Percentiles rank a stretch among this genome's conserved stretches.
These are phyloP conservation scores for Ephestia elutella DNA, from an alignment of 1,140 invertebrate species.

Conservation along the genomic window DNA sequence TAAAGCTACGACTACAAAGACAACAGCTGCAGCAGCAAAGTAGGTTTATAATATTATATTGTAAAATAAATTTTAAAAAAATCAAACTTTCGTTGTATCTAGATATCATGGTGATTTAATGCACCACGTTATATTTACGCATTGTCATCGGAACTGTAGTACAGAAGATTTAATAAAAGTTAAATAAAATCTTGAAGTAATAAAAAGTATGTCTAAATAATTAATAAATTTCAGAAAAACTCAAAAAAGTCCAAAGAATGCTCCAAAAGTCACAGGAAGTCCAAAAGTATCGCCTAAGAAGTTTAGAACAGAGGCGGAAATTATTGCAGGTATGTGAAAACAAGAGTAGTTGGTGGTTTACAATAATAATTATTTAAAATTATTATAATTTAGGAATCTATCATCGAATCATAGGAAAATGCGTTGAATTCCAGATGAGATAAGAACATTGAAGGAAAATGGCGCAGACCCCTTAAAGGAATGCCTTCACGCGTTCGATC, in stretches of 20 bases:
- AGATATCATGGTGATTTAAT: too few relatives aligned
- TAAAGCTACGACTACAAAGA: conserved; percentile 21
- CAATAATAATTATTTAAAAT: too few relatives aligned
- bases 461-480: conserved; percentile 50
- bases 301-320: conserved; percentile 52
- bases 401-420: too few relatives aligned
- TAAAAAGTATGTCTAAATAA: not conserved
- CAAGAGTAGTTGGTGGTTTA: too few relatives aligned
- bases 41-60: conserved; percentile 18
- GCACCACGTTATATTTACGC: too few relatives aligned
- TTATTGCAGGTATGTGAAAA: conserved; percentile 39
- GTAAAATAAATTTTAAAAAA: too few relatives aligned
- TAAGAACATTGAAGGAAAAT: conserved; percentile 44
- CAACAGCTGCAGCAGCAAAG: conserved; percentile 27
- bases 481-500: conserved; percentile 38
- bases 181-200: too few relatives aligned
- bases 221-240: conserved; percentile 33
- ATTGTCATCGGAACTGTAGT: too few relatives aligned
- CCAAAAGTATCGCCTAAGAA: conserved; percentile 33
- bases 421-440: conserved; percentile 40
- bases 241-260: conserved; percentile 44
- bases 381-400: too few relatives aligned
- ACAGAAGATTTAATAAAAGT: too few relatives aligned
- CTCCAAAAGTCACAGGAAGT: conserved; percentile 19
- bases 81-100: too few relatives aligned